Evolutionary conservation across 2,888 invertebrate genomes (phyloP).

Genomic region (Imbricaverruca yamaguchii): DNA sequence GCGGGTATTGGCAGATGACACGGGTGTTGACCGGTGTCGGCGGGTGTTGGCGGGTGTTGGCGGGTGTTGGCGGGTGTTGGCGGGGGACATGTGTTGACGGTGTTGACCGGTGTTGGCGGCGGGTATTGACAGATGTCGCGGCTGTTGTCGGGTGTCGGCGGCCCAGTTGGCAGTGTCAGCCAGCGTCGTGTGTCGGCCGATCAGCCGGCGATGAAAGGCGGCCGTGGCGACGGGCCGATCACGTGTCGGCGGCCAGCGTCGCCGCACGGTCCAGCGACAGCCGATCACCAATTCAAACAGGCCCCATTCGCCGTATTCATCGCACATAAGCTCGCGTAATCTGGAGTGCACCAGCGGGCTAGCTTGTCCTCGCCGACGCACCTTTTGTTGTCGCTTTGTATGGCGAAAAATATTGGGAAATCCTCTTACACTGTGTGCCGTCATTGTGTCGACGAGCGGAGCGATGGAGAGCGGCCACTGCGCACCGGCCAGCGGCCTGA

Average conservation of each 20-base stretch:
- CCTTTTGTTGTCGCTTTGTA: constrained; percentile 17
- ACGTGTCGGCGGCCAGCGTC: neutral
- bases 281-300: constrained; percentile 13
- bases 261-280: neutral
- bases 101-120: too few relatives aligned
- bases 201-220: neutral
- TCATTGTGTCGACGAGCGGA: neutral
- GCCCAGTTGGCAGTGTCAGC: too few relatives aligned
- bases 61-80: too few relatives aligned
- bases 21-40: too few relatives aligned
- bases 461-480: neutral
- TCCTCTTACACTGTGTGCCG: constrained; percentile 1
- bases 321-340: constrained; percentile 10
- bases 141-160: too few relatives aligned
- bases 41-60: too few relatives aligned
- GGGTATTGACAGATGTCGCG: too few relatives aligned
- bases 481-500: neutral
- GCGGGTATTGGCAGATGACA: too few relatives aligned
- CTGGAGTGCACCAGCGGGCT: neutral
- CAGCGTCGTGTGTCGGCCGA: too few relatives aligned
- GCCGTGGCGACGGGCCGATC: neutral
- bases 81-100: too few relatives aligned
- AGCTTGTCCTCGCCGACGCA: neutral
- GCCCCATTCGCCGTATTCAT: constrained; percentile 15
- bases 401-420: constrained; percentile 11